Base-by-base conservation (phyloP, 2,888 invertebrate species). In the Erannis defoliaria region DNA sequence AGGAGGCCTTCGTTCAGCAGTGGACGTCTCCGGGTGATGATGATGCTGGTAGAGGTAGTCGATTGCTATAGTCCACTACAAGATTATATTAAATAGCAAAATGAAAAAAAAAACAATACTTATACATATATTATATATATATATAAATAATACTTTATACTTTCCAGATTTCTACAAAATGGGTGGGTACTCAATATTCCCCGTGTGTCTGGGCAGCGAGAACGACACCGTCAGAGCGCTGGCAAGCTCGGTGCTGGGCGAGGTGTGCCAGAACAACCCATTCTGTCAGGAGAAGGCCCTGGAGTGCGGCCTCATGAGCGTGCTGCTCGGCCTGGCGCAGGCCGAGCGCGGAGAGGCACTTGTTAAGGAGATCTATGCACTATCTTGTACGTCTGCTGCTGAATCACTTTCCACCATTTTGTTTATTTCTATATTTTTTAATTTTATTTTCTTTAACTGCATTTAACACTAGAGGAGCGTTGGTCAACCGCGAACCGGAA, bases 221-320 rank as follows among this genome's bases (percentile, higher is more conserved):
- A 94, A 96, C 70, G 83, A 93, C 0, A 90, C 94, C 16, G 89
- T 98, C 0, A 93, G 96, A 33, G 93, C 94, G 62, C 86, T 91
- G 37, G 94, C 96, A 1, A 95, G 96, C 10, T 94, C 95, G 26
- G 86, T 98, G 12, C 89, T 98, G 2, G 98, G 96, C 0, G 96
- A 96, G 74, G 83, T 97, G 59, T 95, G 96, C 33, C 98, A 98
- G 86, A 98, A 98, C 87, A 98, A 98, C 88, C 95, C 96, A 0
- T 96, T 94, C 79, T 97, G 97, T 73, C 98, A 98, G 83, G 86
- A 94, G 23, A 91, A 94, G 40, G 94, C 96, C n/a, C 71, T 97
- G 5, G 95, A 96, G 63, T 91, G 94, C 46, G 94, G 95, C 0
- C 86, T 96, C 8, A 84, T 98, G 42, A 94, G 95, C 0, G 88